Evolutionary conservation across 2,888 invertebrate genomes (phyloP), one percentile per base, ranked within the genome.

Genomic region (Branchinecta sandiegonensis): DNA sequence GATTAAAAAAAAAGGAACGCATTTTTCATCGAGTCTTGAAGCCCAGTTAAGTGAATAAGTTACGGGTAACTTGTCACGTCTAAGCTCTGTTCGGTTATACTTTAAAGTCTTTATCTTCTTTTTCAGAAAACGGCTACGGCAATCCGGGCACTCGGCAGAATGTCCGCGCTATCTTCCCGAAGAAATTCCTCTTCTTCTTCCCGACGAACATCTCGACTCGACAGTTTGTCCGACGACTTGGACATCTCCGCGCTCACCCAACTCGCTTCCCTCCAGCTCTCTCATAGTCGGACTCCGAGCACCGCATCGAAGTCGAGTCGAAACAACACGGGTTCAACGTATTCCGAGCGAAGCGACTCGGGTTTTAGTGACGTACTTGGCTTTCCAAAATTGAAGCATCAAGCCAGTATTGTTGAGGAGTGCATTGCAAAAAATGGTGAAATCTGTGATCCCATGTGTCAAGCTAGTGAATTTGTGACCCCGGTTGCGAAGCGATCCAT

Each of bases 101-200:
- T 37, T 37, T 37, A 37, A 37, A 37, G 37, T 10, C 17, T 56
- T 56, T 8, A 1, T 56, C 56, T n/a, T 56, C 56, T 56, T 17
- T 56, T 56, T 13, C 71, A 88, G 89, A 89, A 89, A 86, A 88
- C 88, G 71, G 88, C 88, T 73, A 89, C 88, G 77, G 88, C 88
- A 68, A 86, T 89, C 71, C 82, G 88, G 71, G 88, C 88, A 37
- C 80, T 89, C 71, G 87, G 88, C 72, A 82, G 88, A 75, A 86
- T 87, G 86, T 85, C 86, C 46, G 86, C 81, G 13, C 77, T 87
- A 67, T 86, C 86, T 47, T 65, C 67, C 68, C 85, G 82, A 70
- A 80, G 85, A 69, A 80, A 84, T 65, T 66, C 65, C 14, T 69
- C 69, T 63, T n/a, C 56, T 56, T 56, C 56, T 56, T 80, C 12